Evolutionary conservation across 2,888 invertebrate species (phyloP).

Genomic region (Drosophila anomalata): DNA sequence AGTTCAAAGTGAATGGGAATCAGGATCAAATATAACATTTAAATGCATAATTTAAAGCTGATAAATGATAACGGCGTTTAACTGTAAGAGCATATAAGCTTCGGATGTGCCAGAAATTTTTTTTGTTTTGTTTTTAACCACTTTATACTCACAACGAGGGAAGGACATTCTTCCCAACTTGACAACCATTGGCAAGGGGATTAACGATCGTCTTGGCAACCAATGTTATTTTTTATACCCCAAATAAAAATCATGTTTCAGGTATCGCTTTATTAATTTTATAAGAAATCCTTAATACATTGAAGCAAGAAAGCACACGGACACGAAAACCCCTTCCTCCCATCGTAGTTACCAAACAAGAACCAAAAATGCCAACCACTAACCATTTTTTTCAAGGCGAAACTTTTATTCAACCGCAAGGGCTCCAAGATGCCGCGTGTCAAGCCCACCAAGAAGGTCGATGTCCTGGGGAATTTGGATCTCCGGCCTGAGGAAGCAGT

Average conservation of each 20-base stretch:
- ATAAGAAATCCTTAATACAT: slow-evolving; percentile 23
- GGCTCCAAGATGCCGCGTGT: slow-evolving; percentile 78
- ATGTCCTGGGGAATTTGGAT: slow-evolving; percentile 82
- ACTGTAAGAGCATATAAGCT: too few species aligned
- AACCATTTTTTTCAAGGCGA: background rate
- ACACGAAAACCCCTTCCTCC: slow-evolving; percentile 1
- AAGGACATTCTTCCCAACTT: background rate
- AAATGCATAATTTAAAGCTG: too few species aligned
- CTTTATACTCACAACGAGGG: background rate
- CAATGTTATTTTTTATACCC: slow-evolving; percentile 22
- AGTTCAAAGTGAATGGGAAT: too few species aligned
- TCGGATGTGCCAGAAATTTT: too few species aligned
- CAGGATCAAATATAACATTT: too few species aligned
- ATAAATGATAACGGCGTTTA: too few species aligned
- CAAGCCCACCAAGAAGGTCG: slow-evolving; percentile 81
- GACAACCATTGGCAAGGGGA: slow-evolving; percentile 25
- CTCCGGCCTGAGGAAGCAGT: slow-evolving; percentile 81
- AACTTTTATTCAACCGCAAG: slow-evolving; percentile 15
- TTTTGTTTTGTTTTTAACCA: background rate
- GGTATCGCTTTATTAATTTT: slow-evolving; percentile 37
- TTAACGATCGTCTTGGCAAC: slow-evolving; percentile 20
- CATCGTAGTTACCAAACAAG: slow-evolving; percentile 11
- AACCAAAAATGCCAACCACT: slow-evolving; percentile 1
- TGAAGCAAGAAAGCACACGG: slow-evolving; percentile 8
- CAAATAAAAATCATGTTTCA: slow-evolving; percentile 35